A percentile compares a stretch with the other conserved stretches of the same genome.
These are phyloP conservation scores for Benitochromis conjunctus DNA, from an alignment of 2,113 vertebrate species.

Conservation along the genomic window DNA sequence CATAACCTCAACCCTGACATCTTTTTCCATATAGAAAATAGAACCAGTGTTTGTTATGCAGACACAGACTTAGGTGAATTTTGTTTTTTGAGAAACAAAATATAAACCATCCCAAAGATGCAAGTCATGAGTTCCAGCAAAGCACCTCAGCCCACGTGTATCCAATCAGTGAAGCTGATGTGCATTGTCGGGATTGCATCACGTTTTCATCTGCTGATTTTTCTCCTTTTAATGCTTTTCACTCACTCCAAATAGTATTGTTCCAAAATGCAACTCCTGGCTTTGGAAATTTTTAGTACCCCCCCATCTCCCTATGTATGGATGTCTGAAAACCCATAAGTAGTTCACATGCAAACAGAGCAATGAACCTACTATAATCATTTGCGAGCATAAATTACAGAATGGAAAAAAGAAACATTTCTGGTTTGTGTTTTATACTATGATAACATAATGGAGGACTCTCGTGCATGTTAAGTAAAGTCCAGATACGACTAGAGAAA, in stretches of 20 bases:
- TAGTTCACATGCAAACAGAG: conserved; percentile 34
- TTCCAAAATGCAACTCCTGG: conserved; percentile 63
- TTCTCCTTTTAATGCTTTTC: conserved; percentile 18
- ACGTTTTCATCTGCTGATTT: conserved; percentile 34
- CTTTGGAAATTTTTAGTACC: conserved; percentile 32
- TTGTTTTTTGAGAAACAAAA: not conserved
- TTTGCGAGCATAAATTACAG: conserved; percentile 44
- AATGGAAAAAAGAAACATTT: conserved; percentile 12
- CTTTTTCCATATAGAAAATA: not conserved
- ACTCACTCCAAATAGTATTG: conserved; percentile 40
- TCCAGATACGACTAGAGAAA: conserved; percentile 43
- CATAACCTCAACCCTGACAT: not conserved
- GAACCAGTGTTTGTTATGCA: not conserved
- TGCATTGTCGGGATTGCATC: conserved; percentile 15
- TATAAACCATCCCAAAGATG: not conserved
- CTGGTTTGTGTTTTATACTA: conserved; percentile 46
- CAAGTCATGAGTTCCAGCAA: conserved; percentile 26
- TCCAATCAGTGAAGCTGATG: not conserved
- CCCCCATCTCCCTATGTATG: not conserved
- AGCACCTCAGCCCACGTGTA: conserved; percentile 1
- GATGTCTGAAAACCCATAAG: not conserved
- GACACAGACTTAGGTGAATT: not conserved
- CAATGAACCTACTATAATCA: conserved; percentile 49
- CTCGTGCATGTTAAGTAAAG: conserved; percentile 20
- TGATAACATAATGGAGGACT: conserved; percentile 32